These are phyloP conservation scores for Babylonia areolata DNA, from an alignment of 1,140 invertebrate genomes.

Conservation along the genomic window DNA sequence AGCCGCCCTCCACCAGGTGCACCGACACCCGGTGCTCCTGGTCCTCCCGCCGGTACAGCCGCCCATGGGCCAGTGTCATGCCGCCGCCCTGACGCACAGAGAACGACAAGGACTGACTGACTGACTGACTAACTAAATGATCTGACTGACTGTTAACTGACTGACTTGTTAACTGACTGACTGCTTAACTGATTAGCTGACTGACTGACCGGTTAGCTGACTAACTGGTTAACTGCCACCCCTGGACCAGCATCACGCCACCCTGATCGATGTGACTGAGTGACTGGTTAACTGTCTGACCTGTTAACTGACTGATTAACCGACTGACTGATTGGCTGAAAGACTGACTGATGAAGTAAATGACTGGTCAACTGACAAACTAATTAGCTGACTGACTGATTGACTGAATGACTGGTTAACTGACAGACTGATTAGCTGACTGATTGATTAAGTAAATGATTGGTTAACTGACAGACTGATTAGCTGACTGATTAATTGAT, in stretches of 20 bases:
- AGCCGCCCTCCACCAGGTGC: slow-evolving; percentile 77
- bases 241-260: no score
- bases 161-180: neutral
- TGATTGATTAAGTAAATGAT: neutral
- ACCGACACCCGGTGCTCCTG: slow-evolving; percentile 80
- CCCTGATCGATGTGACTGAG: no score
- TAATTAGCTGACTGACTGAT: neutral
- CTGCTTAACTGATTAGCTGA: no score
- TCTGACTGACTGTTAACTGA: slow-evolving; percentile 28
- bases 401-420: neutral
- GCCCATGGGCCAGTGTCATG: slow-evolving; percentile 82
- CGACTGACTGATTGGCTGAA: neutral
- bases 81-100: slow-evolving; percentile 78
- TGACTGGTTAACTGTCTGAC: no score
- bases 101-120: no score
- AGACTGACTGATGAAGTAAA: neutral
- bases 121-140: neutral
- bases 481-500: slow-evolving; percentile 31
- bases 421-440: no score
- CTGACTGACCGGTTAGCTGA: no score
- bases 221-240: no score
- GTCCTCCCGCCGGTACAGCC: slow-evolving; percentile 80
- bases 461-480: slow-evolving; percentile 42
- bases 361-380: no score
- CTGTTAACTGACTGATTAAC: no score